These are phyloP conservation scores for Channa maculata DNA, from an alignment of 2,113 vertebrate genomes.

Conservation along the genomic window DNA sequence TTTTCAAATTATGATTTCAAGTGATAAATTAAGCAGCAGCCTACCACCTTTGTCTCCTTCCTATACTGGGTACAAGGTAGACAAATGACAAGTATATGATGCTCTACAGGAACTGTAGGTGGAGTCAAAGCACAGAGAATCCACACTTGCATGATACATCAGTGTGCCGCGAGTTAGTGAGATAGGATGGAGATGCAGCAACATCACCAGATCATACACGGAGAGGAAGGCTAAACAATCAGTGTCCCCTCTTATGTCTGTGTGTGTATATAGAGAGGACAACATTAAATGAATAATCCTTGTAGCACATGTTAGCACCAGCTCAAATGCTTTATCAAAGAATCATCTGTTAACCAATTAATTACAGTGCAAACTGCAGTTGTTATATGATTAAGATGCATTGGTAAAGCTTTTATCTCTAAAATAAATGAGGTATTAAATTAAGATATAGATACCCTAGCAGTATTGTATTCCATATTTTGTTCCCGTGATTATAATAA, in stretches of 20 bases:
- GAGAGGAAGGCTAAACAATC: constrained; percentile 66
- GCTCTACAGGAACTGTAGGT: constrained; percentile 74
- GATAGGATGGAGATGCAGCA: constrained; percentile 51
- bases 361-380: constrained; percentile 11
- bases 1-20: not conserved
- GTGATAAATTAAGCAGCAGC: not conserved
- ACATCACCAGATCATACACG: constrained; percentile 38
- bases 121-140: constrained; percentile 76
- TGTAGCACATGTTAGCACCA: constrained; percentile 20
- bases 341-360: constrained; percentile 8
- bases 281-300: constrained; percentile 20
- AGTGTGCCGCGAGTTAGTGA: constrained; percentile 46
- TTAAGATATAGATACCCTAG: too few species aligned
- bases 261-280: constrained; percentile 34
- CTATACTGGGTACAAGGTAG: not conserved
- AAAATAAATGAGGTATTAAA: not conserved
- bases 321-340: constrained; percentile 37
- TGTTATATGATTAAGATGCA: constrained; percentile 19
- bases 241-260: constrained; percentile 52
- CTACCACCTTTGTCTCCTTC: not conserved
- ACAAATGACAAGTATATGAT: constrained; percentile 53
- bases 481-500: constrained; percentile 15
- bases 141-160: constrained; percentile 15
- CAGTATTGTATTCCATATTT: constrained; percentile 2
- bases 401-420: constrained; percentile 10